A percentile compares a stretch with the other conserved stretches of the same genome.
Evolutionary conservation across 1,140 invertebrate genomes (phyloP).

Genomic region (Thrips palmi): DNA sequence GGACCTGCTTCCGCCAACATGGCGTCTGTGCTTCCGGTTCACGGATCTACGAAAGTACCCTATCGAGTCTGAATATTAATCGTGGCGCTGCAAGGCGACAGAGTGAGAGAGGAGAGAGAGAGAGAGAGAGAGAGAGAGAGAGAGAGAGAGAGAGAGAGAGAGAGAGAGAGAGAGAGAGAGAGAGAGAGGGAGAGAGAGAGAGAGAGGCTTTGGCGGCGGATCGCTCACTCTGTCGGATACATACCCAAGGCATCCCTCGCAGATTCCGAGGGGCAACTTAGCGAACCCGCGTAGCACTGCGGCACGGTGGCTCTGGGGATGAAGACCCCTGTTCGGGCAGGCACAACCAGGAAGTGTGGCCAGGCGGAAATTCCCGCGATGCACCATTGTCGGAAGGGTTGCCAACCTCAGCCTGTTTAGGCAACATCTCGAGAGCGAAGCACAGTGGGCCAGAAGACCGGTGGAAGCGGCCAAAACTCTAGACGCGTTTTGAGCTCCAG

Average conservation of each 20-base stretch:
- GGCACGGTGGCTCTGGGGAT: not conserved
- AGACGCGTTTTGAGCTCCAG: too few species aligned
- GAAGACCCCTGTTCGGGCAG: not conserved
- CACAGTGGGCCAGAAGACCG: too few species aligned
- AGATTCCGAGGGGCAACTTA: constrained; percentile 8
- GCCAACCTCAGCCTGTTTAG: too few species aligned
- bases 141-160: not conserved
- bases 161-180: constrained; percentile 2
- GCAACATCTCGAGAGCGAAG: too few species aligned
- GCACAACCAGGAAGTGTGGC: too few species aligned
- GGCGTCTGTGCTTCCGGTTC: not conserved
- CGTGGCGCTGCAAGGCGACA: not conserved
- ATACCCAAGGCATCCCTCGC: constrained; percentile 7
- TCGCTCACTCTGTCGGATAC: not conserved
- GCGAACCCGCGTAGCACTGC: constrained; percentile 1
- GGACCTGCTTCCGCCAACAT: too few species aligned
- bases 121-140: constrained; percentile 1
- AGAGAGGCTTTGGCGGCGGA: constrained; percentile 2
- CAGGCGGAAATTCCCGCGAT: too few species aligned
- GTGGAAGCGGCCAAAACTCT: too few species aligned
- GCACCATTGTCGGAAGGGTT: too few species aligned
- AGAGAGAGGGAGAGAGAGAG: constrained; percentile 1
- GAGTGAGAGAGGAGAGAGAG: constrained; percentile 4
- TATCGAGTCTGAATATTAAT: not conserved
- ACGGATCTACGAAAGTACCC: not conserved